Evolutionary conservation across 2,888 invertebrate genomes (phyloP).

Genomic region (Melinaea marsaeus): DNA sequence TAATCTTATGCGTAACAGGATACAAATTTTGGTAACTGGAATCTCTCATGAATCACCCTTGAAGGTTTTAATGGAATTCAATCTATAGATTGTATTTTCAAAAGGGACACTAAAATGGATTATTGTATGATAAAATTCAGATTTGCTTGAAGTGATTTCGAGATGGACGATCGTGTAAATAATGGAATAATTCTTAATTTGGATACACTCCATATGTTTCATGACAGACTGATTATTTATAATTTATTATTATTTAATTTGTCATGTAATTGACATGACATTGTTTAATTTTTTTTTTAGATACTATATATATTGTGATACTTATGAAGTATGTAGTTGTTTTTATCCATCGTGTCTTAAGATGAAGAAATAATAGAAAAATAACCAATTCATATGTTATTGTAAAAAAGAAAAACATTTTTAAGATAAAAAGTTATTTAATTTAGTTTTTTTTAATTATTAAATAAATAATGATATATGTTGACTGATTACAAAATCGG

Average conservation of each 20-base stretch:
- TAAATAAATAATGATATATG: constrained; percentile 7
- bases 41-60: constrained; percentile 36
- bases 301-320: no score
- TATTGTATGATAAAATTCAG: constrained; percentile 44
- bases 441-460: no score
- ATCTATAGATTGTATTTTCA: constrained; percentile 30
- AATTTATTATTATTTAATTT: background rate
- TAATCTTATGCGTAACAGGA: constrained; percentile 21
- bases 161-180: constrained; percentile 33
- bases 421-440: no score
- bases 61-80: constrained; percentile 40
- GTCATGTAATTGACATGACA: background rate
- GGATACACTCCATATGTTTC: constrained; percentile 4
- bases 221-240: background rate
- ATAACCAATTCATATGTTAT: no score
- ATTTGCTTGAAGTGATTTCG: constrained; percentile 49
- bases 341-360: no score
- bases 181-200: constrained; percentile 27
- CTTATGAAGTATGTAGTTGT: no score
- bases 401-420: no score
- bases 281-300: background rate
- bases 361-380: no score
- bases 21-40: constrained; percentile 33
- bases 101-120: constrained; percentile 41
- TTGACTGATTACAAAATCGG: constrained; percentile 14